A percentile compares a stretch with the other conserved stretches of the same genome.
Conservation (phyloP, 1,140 invertebrate genomes). For the Plectrocnemia conspersa region DNA sequence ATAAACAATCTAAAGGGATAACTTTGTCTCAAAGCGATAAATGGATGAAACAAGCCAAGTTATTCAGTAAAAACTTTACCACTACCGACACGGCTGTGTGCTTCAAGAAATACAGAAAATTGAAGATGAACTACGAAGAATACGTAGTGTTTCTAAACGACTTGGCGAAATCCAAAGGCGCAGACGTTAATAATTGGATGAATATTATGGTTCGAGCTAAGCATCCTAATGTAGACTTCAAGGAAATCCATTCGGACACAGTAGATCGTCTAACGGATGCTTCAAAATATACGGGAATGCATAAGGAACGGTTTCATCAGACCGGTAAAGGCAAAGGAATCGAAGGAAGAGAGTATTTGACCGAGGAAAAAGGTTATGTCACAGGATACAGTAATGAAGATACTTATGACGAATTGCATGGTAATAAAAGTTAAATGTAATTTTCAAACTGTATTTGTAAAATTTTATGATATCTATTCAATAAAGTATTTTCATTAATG, state of each 20-base stretch:
- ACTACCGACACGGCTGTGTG: not conserved
- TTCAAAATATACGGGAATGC: too few relatives aligned
- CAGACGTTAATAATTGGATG: too few relatives aligned
- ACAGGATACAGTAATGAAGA: not conserved
- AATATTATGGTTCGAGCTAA: too few relatives aligned
- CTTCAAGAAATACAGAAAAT: conserved; percentile 3
- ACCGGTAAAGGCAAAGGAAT: not conserved
- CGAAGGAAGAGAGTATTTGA: not conserved
- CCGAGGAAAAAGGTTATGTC: not conserved
- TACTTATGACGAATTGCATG: not conserved
- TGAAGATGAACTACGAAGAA: not conserved
- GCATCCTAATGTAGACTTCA: too few relatives aligned
- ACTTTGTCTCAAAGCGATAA: conserved; percentile 3
- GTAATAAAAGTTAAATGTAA: too few relatives aligned
- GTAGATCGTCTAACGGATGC: too few relatives aligned
- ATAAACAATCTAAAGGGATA: not conserved
- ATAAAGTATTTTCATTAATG: too few relatives aligned
- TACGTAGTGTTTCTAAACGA: conserved; percentile 3
- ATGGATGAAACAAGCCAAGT: not conserved
- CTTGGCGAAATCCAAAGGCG: not conserved
- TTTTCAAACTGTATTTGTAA: too few relatives aligned
- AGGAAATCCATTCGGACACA: too few relatives aligned
- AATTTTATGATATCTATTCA: too few relatives aligned
- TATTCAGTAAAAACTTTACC: not conserved
- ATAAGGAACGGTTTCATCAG: not conserved